Conservation (phyloP, 2,797 vertebrate species). For the Halcyon badia region DNA sequence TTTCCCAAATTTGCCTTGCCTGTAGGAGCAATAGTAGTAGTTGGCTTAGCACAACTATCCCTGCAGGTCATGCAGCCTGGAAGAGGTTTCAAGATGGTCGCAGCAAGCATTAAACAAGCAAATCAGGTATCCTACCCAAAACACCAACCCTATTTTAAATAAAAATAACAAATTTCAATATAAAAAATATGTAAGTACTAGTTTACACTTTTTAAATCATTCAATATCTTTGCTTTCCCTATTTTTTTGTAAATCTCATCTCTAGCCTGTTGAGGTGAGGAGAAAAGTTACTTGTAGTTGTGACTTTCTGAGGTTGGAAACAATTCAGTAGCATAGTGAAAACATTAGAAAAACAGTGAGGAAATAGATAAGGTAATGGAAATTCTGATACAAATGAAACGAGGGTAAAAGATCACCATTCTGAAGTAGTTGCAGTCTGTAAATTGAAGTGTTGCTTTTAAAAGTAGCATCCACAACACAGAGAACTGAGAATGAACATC, state of each 20-base stretch:
- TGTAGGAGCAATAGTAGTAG: not conserved
- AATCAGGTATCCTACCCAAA: not conserved
- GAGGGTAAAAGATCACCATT: not conserved
- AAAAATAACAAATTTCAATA: not conserved
- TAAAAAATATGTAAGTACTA: not conserved
- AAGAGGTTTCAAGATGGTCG: not conserved
- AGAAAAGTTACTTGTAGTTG: not conserved
- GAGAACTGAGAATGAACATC: not conserved
- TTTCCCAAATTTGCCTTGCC: not conserved
- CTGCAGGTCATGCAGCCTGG: not conserved
- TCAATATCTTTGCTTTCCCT: not conserved
- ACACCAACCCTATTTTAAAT: not conserved
- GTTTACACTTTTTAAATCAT: not conserved
- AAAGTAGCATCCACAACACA: not conserved
- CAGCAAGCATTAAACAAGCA: not conserved
- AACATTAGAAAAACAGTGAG: not conserved
- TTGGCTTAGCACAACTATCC: not conserved
- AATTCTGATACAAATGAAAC: not conserved
- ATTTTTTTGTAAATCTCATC: not conserved
- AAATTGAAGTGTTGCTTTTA: not conserved
- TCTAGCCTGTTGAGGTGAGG: not conserved
- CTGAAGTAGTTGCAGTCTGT: not conserved
- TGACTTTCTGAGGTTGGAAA: not conserved
- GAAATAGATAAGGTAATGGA: not conserved
- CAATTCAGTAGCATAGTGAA: not conserved